Evolutionary conservation across 1,140 invertebrate genomes (phyloP).

Genomic region (Drosophila nikananu): DNA sequence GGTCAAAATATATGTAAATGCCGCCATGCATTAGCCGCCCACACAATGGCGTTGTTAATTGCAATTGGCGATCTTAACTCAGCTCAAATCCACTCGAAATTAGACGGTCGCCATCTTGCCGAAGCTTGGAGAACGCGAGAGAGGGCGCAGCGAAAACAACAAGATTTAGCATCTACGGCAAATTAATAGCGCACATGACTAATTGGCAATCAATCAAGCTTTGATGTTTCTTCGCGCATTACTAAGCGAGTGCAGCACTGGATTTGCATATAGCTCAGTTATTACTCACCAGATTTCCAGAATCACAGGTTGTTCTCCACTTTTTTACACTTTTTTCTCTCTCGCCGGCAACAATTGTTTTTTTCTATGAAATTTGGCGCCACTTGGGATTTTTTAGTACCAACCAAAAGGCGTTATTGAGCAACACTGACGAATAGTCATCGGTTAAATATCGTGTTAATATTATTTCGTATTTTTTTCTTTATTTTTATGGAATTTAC

Average conservation of each 20-base stretch:
- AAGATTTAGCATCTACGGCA: constrained; percentile 46
- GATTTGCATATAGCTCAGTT: constrained; percentile 35
- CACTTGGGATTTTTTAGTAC: neutral
- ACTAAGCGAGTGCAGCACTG: constrained; percentile 50
- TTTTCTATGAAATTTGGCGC: neutral
- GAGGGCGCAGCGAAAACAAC: neutral
- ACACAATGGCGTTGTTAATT: constrained; percentile 27
- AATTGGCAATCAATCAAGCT: constrained; percentile 77
- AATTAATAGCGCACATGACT: constrained; percentile 67
- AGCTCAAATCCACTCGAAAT: constrained; percentile 7
- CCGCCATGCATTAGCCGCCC: constrained; percentile 8
- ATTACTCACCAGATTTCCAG: constrained; percentile 32
- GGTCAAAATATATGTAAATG: constrained; percentile 19
- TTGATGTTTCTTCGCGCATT: constrained; percentile 55
- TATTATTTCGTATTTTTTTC: neutral
- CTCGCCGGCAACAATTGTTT: neutral
- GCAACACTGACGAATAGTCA: neutral
- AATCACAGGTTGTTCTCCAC: neutral
- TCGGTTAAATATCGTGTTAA: neutral
- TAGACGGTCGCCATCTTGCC: constrained; percentile 20
- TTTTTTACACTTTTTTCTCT: constrained; percentile 14
- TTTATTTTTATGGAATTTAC: neutral
- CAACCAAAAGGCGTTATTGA: neutral
- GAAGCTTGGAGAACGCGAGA: neutral
- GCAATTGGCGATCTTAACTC: constrained; percentile 24